Percentiles rank a stretch among this genome's conserved stretches.
Conservation (phyloP, 2,113 vertebrate genomes). For the Phyllostomus discolor region DNA sequence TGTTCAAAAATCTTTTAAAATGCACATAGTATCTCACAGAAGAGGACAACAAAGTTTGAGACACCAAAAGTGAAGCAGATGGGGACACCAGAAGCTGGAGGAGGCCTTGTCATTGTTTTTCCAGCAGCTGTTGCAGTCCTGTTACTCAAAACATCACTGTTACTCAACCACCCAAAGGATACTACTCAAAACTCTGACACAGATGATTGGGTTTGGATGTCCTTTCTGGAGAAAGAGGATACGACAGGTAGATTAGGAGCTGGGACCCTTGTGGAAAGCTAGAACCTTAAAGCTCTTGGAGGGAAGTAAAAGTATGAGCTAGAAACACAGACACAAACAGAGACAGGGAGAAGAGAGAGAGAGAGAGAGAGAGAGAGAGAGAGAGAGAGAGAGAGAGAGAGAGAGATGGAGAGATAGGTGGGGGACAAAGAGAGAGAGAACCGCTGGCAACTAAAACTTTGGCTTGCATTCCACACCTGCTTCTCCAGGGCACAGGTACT, state of each 20-base stretch:
- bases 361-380: background rate
- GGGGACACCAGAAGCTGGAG: background rate
- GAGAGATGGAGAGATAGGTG: background rate
- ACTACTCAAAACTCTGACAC: background rate
- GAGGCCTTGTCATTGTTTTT: background rate
- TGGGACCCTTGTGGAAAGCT: rapidly evolving
- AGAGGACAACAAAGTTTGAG: background rate
- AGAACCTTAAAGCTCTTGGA: background rate
- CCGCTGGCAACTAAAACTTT: background rate
- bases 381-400: background rate
- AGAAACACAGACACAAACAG: background rate
- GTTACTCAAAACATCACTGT: background rate
- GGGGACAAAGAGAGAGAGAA: background rate
- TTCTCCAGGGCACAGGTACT: background rate
- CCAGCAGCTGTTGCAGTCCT: background rate
- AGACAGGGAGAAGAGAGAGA: background rate
- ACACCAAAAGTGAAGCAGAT: background rate
- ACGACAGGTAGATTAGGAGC: background rate
- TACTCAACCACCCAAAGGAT: background rate
- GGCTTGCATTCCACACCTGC: background rate
- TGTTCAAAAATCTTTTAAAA: background rate
- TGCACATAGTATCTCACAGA: background rate
- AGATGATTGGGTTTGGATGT: background rate
- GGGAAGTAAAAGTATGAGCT: background rate
- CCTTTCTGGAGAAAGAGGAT: background rate